Conservation (phyloP, 2,888 invertebrate species). For the Dromius quadrimaculatus region DNA sequence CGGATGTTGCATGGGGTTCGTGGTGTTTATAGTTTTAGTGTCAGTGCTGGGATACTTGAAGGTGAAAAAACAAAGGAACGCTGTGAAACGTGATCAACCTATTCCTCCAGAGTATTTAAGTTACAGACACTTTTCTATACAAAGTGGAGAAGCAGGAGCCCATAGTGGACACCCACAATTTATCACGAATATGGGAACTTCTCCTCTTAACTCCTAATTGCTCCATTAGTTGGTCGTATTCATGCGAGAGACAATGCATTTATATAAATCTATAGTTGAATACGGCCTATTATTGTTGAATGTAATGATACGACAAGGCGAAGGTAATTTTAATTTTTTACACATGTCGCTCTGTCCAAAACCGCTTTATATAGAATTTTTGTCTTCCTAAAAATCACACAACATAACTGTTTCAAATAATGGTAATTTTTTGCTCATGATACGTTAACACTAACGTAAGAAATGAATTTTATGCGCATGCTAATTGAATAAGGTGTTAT, state of each 20-base stretch:
- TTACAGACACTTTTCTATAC: slow-evolving; percentile 79
- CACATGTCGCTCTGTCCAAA: too few relatives aligned
- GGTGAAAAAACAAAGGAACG: slow-evolving; percentile 84
- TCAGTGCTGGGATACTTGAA: slow-evolving; percentile 88
- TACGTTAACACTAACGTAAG: too few relatives aligned
- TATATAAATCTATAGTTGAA: slow-evolving; percentile 15
- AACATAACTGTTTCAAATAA: too few relatives aligned
- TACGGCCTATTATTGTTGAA: slow-evolving; percentile 32
- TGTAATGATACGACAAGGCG: slow-evolving; percentile 33
- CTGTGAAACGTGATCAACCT: slow-evolving; percentile 79
- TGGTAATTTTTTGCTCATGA: too few relatives aligned
- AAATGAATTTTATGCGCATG: too few relatives aligned
- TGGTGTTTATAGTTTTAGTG: slow-evolving; percentile 86
- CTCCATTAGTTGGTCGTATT: slow-evolving; percentile 26
- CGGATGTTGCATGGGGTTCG: slow-evolving; percentile 87
- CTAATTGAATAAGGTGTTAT: too few relatives aligned
- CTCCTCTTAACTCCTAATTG: slow-evolving; percentile 60
- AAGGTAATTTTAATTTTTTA: slow-evolving; percentile 16
- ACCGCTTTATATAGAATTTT: too few relatives aligned
- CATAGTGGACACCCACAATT: slow-evolving; percentile 65
- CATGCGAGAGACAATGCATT: slow-evolving; percentile 16
- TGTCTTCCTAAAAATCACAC: too few relatives aligned
- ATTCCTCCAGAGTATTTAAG: slow-evolving; percentile 86
- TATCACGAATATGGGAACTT: slow-evolving; percentile 65
- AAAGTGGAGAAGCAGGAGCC: slow-evolving; percentile 71